phyloP scores from a whole-genome alignment of 2,113 vertebrate species.

The Aix galericulata region DNA sequence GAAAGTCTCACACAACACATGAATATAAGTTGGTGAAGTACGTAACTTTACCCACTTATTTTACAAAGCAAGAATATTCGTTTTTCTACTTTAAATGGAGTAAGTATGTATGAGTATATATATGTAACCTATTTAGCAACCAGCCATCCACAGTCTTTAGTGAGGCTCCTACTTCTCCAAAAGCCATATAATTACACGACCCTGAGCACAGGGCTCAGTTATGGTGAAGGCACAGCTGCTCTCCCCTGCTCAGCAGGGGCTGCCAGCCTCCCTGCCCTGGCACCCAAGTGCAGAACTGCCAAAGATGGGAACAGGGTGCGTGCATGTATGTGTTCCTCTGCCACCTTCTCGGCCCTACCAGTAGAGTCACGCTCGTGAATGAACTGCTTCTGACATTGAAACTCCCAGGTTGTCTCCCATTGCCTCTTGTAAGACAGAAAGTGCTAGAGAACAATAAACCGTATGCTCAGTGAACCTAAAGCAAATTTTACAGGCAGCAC shows the following conservation, averaged over 20 bases:
- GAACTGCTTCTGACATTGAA: neutral
- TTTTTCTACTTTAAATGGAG: neutral
- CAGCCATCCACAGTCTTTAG: neutral
- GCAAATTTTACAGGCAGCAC: neutral
- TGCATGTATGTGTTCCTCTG: fast-evolving
- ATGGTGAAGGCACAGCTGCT: fast-evolving
- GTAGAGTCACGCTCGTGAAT: neutral
- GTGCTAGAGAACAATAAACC: neutral
- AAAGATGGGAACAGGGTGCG: neutral
- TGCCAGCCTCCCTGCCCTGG: too few species aligned
- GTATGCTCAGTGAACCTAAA: neutral
- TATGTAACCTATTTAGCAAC: neutral
- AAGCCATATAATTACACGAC: neutral
- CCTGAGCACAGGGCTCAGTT: neutral
- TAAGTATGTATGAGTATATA: fast-evolving
- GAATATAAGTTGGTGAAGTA: neutral
- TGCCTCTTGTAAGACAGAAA: neutral
- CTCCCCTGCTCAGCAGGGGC: neutral
- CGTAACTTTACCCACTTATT: neutral
- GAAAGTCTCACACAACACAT: neutral
- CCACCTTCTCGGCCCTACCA: neutral
- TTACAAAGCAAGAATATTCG: neutral
- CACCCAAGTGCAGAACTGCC: neutral
- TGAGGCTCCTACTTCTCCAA: neutral
- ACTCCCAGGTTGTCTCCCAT: neutral